Percentiles rank a stretch among this genome's conserved stretches.
phyloP scores from a whole-genome alignment of 2,888 invertebrate species.

The Andrena fulva region DNA sequence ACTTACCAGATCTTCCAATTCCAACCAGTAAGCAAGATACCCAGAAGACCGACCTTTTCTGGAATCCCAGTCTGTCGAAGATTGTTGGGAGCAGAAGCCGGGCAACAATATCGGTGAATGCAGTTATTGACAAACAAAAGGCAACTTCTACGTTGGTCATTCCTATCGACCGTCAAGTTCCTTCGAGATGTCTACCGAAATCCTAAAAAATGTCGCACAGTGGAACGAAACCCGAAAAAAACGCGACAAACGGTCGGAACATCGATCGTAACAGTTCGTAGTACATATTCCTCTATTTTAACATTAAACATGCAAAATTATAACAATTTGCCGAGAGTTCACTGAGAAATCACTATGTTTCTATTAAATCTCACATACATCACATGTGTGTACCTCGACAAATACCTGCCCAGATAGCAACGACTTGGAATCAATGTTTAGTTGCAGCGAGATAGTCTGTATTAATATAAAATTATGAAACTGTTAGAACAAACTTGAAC shows the following conservation, averaged over 20 bases:
- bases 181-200: constrained; percentile 66
- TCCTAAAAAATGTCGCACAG: constrained; percentile 53
- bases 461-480: no score
- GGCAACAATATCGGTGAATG: constrained; percentile 91
- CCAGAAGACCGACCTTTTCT: constrained; percentile 90
- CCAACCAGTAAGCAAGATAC: constrained; percentile 90
- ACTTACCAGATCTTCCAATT: constrained; percentile 90
- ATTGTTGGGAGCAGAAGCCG: constrained; percentile 90
- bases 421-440: no score
- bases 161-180: constrained; percentile 74
- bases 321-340: no score
- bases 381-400: no score
- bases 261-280: constrained; percentile 10
- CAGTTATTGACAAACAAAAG: constrained; percentile 90
- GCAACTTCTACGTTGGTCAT: constrained; percentile 89
- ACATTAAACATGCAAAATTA: no score
- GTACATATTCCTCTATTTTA: no score
- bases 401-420: no score
- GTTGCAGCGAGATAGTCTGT: no score
- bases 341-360: no score
- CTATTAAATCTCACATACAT: no score
- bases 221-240: constrained; percentile 51
- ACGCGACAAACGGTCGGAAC: constrained; percentile 30
- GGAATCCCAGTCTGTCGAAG: constrained; percentile 89
- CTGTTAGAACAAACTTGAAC: no score